phyloP scores from a whole-genome alignment of 2,797 vertebrate genomes.

The Poecilia velifera region DNA sequence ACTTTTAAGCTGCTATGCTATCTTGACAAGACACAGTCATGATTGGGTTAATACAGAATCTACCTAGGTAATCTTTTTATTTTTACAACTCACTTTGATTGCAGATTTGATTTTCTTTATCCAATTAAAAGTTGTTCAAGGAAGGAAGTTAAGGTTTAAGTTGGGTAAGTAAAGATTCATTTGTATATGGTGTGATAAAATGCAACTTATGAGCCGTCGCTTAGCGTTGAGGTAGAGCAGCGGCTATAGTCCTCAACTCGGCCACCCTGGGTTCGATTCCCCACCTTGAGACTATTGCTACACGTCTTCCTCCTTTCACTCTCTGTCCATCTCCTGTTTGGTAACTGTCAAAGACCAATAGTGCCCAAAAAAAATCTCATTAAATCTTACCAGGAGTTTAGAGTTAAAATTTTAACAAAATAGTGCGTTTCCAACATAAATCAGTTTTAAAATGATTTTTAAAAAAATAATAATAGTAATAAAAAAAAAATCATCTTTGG shows the following conservation, averaged over 20 bases:
- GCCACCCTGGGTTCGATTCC: too few relatives aligned
- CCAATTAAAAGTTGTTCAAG: conserved; percentile 59
- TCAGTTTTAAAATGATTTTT: background rate
- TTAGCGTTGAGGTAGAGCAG: background rate
- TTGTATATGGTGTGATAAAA: background rate
- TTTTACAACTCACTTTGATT: conserved; percentile 63
- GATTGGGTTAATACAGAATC: conserved; percentile 75
- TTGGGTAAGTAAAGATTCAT: conserved; percentile 6
- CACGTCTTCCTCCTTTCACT: too few relatives aligned
- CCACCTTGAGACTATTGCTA: too few relatives aligned
- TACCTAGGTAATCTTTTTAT: conserved; percentile 70
- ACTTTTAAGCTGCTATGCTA: conserved; percentile 69
- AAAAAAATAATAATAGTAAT: background rate
- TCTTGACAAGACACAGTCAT: conserved; percentile 78
- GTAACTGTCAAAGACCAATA: too few relatives aligned
- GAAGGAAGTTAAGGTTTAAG: conserved; percentile 51
- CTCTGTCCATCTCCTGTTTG: too few relatives aligned
- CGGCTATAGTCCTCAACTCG: too few relatives aligned
- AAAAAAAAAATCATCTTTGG: background rate
- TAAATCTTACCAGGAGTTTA: background rate
- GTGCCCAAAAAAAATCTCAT: too few relatives aligned
- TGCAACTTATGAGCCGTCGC: background rate
- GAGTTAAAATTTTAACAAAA: conserved; percentile 58
- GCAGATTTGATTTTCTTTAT: conserved; percentile 56
- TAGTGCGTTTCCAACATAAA: background rate